Percentiles rank a stretch among this genome's conserved stretches.
phyloP scores from a whole-genome alignment of 2,888 invertebrate species.

The Amblyjoppa proteus region DNA sequence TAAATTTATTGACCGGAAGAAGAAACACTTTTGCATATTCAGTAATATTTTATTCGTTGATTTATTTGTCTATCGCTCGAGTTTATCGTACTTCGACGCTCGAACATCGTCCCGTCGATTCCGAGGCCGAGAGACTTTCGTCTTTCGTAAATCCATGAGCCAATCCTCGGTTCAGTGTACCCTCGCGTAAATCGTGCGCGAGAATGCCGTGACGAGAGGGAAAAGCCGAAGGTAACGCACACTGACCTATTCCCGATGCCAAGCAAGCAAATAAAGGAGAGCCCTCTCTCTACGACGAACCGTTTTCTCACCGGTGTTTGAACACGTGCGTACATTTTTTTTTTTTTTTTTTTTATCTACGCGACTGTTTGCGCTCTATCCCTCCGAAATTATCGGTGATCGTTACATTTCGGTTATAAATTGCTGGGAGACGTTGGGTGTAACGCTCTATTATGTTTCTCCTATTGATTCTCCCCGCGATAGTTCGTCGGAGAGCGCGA shows the following conservation, averaged over 20 bases:
- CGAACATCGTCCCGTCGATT: not conserved
- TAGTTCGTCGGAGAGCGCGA: not conserved
- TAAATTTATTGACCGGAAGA: not conserved
- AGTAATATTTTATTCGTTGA: not conserved
- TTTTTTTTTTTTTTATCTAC: not conserved
- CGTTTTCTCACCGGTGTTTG: constrained; percentile 31
- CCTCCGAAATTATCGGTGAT: constrained; percentile 20
- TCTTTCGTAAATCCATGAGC: not conserved
- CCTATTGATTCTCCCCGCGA: not conserved
- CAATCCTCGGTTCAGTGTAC: not conserved
- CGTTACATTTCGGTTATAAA: constrained; percentile 18
- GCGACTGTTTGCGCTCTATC: constrained; percentile 22
- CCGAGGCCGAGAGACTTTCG: not conserved
- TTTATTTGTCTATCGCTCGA: not conserved
- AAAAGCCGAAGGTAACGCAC: constrained; percentile 14
- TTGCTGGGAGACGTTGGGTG: constrained; percentile 12
- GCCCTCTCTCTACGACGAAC: constrained; percentile 5
- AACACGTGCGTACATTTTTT: constrained; percentile 42
- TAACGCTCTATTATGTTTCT: not conserved
- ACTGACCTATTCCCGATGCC: constrained; percentile 39
- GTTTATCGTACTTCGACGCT: not conserved
- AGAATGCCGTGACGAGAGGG: not conserved
- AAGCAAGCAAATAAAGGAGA: constrained; percentile 57
- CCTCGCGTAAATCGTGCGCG: not conserved
- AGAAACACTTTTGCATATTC: not conserved